Evolutionary conservation across 2,113 vertebrate genomes (phyloP).

Genomic region (Neotragus pygmaeus): DNA sequence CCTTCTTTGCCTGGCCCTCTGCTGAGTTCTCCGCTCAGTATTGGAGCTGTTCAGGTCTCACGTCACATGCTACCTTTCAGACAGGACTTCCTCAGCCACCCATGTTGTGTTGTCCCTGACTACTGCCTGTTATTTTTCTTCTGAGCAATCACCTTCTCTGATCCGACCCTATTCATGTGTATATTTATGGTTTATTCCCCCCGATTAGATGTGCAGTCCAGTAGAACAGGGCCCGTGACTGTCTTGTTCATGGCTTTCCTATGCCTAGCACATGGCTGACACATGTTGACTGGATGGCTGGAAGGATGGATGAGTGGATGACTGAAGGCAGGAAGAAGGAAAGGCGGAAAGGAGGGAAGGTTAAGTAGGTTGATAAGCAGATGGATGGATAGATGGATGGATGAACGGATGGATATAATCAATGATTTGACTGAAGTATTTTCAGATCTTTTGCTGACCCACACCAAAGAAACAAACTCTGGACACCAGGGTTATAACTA

Average conservation of each 20-base stretch:
- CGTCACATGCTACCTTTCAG: background rate
- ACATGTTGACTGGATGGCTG: background rate
- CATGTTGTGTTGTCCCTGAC: background rate
- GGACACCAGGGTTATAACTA: background rate
- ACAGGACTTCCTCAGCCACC: background rate
- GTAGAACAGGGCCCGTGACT: background rate
- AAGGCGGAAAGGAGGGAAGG: background rate
- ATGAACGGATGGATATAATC: background rate
- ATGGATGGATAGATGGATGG: background rate
- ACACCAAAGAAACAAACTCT: background rate
- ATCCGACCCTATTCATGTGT: background rate
- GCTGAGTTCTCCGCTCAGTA: background rate
- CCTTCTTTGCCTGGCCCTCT: background rate
- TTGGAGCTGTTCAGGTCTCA: background rate
- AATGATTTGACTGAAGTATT: conserved; percentile 8
- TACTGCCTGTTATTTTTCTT: background rate
- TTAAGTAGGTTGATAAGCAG: background rate
- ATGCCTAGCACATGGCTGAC: background rate
- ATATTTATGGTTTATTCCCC: background rate
- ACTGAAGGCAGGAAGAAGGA: background rate
- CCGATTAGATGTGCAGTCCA: background rate
- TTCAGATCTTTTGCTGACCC: background rate
- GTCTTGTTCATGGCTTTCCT: background rate
- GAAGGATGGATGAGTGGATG: background rate
- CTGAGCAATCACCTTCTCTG: background rate